phyloP scores from a whole-genome alignment of 1,140 invertebrate genomes.

The Drosophila pachea region DNA sequence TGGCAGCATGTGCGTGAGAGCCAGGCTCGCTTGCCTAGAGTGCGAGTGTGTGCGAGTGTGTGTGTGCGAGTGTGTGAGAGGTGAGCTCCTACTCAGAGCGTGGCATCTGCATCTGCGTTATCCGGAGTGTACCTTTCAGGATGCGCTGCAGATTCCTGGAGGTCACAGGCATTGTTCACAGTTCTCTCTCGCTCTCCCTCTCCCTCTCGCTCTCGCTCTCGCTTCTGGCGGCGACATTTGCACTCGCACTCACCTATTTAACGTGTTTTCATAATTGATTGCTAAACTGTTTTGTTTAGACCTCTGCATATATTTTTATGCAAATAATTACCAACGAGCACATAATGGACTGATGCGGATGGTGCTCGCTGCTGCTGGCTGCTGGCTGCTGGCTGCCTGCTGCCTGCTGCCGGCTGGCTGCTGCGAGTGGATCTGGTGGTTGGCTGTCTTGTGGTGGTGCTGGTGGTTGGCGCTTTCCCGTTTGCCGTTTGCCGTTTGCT shows the following conservation, averaged over 20 bases:
- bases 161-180: constrained; percentile 26
- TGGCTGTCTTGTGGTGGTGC: constrained; percentile 22
- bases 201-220: constrained; percentile 8
- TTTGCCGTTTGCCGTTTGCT: constrained; percentile 27
- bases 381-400: constrained; percentile 1
- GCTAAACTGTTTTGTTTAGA: constrained; percentile 77
- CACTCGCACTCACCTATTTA: constrained; percentile 73
- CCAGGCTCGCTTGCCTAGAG: background rate
- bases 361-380: constrained; percentile 13
- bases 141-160: constrained; percentile 37
- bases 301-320: constrained; percentile 76
- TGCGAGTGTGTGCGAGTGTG: background rate
- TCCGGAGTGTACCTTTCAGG: constrained; percentile 14
- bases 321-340: constrained; percentile 74
- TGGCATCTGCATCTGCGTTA: constrained; percentile 55
- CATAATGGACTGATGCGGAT: constrained; percentile 58
- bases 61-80: background rate
- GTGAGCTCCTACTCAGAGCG: constrained; percentile 1
- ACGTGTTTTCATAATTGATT: constrained; percentile 77
- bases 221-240: constrained; percentile 53
- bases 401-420: constrained; percentile 9
- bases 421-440: constrained; percentile 17
- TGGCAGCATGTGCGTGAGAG: background rate
- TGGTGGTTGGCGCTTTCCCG: constrained; percentile 32
- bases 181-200: constrained; percentile 1